Evolutionary conservation across 2,113 vertebrate species (phyloP).

Genomic region (Nycticryphes semicollaris): DNA sequence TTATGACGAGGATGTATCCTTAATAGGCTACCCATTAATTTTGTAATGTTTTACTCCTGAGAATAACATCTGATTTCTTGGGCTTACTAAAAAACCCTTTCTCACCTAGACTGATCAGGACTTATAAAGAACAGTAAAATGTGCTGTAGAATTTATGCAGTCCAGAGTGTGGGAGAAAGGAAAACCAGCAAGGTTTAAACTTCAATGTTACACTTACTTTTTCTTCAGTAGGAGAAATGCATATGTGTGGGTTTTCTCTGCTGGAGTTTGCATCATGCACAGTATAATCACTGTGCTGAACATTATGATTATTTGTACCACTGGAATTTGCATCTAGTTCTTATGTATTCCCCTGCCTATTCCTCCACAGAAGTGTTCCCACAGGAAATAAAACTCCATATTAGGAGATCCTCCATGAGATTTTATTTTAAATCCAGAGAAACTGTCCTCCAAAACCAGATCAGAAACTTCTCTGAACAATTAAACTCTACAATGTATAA

Average conservation of each 20-base stretch:
- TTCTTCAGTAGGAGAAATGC: constrained; percentile 8
- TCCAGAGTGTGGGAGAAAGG: neutral
- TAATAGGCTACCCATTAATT: constrained; percentile 67
- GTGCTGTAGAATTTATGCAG: constrained; percentile 13
- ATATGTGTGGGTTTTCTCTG: constrained; percentile 41
- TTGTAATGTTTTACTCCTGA: constrained; percentile 50
- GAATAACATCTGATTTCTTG: constrained; percentile 41
- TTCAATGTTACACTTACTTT: neutral
- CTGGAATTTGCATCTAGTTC: constrained; percentile 42
- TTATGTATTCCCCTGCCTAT: constrained; percentile 21
- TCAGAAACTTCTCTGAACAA: neutral
- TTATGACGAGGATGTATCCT: constrained; percentile 9
- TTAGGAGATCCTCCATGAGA: neutral
- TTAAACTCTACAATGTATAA: neutral
- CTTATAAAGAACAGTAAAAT: constrained; percentile 8
- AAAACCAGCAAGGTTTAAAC: neutral
- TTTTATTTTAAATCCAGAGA: neutral
- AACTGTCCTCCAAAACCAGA: neutral
- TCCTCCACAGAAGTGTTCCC: constrained; percentile 17
- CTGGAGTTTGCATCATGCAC: constrained; percentile 27
- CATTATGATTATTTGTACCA: constrained; percentile 55
- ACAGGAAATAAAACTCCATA: constrained; percentile 7
- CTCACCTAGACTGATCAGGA: constrained; percentile 18
- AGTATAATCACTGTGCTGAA: constrained; percentile 48
- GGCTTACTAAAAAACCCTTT: neutral